Evolutionary conservation across 1,140 invertebrate genomes (phyloP).

Genomic region (Pseudomyrmex sp.): DNA sequence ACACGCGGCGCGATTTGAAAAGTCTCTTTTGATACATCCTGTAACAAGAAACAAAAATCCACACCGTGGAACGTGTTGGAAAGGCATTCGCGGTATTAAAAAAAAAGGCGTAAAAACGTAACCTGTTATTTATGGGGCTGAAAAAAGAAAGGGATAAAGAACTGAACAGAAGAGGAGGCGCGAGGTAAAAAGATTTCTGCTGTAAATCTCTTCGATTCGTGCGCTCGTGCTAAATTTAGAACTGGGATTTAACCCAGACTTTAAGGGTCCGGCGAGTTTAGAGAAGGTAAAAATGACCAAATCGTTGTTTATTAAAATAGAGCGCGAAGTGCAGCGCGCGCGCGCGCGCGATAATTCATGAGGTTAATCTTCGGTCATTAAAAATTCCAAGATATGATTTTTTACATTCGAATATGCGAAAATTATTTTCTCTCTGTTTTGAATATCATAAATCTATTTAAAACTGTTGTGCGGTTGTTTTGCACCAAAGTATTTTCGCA

Average conservation of each 20-base stretch:
- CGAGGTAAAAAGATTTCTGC: conserved; percentile 47
- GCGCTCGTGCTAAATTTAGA: conserved; percentile 72
- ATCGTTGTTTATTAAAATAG: conserved; percentile 18
- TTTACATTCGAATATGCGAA: neutral
- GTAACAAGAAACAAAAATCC: neutral
- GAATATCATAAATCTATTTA: too few relatives aligned
- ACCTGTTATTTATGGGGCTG: conserved; percentile 71
- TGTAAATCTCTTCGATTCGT: conserved; percentile 69
- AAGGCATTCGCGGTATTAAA: conserved; percentile 42
- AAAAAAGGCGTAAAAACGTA: conserved; percentile 74
- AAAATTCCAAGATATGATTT: neutral
- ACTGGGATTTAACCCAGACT: conserved; percentile 47
- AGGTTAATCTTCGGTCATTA: conserved; percentile 38
- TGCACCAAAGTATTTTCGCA: too few relatives aligned
- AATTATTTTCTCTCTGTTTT: neutral
- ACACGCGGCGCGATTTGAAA: neutral
- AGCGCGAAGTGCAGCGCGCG: neutral
- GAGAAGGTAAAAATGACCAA: conserved; percentile 27
- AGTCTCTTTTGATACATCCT: conserved; percentile 8
- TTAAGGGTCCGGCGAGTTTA: conserved; percentile 16
- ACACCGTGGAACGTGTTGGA: conserved; percentile 17
- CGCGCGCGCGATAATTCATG: neutral
- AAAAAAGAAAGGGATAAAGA: conserved; percentile 56
- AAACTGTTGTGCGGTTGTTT: too few relatives aligned
- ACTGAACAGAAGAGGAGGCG: neutral